Evolutionary conservation across 2,113 vertebrate genomes (phyloP).

Genomic region (Heterocephalus glaber): DNA sequence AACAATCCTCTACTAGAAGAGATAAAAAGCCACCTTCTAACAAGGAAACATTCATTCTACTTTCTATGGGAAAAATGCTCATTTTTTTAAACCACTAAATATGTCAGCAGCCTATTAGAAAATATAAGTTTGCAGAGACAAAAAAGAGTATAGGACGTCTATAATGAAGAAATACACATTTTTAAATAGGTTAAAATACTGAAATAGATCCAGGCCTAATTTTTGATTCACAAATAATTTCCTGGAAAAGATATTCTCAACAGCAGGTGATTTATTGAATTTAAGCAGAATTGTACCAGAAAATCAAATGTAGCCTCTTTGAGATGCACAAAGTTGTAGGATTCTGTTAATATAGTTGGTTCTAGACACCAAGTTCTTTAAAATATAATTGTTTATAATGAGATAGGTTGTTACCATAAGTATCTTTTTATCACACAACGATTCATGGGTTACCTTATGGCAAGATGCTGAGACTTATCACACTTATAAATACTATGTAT

Average conservation of each 20-base stretch:
- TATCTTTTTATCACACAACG: not conserved
- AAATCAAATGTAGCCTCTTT: not conserved
- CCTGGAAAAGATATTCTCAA: not conserved
- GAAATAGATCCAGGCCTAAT: not conserved
- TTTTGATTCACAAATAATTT: not conserved
- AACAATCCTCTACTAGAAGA: not conserved
- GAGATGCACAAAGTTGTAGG: not conserved
- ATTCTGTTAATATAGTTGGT: not conserved
- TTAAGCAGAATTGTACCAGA: not conserved
- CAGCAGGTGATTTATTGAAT: not conserved
- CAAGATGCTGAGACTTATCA: conserved; percentile 8
- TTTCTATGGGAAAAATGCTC: not conserved
- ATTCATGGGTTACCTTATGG: not conserved
- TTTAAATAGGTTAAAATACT: not conserved
- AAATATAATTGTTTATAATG: not conserved
- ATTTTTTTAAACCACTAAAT: not conserved
- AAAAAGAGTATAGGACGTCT: not conserved
- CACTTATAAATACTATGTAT: not conserved
- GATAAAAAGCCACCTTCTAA: not conserved
- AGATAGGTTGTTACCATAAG: not conserved
- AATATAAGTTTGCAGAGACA: not conserved
- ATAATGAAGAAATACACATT: not conserved
- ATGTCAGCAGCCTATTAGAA: not conserved
- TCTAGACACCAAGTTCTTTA: not conserved
- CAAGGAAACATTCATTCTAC: not conserved